Conservation (phyloP, 2,888 invertebrate species). For the Harmothoe impar region DNA sequence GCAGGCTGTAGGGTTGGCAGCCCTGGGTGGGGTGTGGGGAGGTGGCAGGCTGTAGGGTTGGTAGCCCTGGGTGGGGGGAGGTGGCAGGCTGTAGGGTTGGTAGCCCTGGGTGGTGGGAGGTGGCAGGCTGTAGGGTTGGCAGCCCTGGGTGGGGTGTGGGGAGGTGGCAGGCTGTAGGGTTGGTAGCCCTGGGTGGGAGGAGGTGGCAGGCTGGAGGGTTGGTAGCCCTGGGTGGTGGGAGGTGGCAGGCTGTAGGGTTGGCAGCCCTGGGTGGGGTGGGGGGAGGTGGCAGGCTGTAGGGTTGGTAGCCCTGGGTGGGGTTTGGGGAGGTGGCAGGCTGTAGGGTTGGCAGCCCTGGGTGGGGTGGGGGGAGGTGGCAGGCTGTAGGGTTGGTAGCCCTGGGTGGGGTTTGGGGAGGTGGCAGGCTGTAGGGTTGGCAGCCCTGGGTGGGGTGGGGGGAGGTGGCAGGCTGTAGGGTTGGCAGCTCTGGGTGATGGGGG, state of each 20-base stretch:
- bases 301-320: no score
- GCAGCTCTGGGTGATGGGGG: background rate
- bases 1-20: background rate
- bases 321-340: no score
- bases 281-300: background rate
- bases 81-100: background rate
- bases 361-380: no score
- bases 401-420: background rate
- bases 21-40: no score
- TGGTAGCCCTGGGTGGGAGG: background rate
- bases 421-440: background rate
- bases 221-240: background rate
- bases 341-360: no score
- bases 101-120: no score
- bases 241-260: no score
- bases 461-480: background rate
- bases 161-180: background rate
- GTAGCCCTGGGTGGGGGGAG: no score
- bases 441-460: background rate
- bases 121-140: no score
- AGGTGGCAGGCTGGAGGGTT: background rate
- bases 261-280: no score
- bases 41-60: no score
- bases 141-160: no score
- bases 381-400: conserved; percentile 7